phyloP scores from a whole-genome alignment of 2,113 vertebrate genomes.

The Odontophorus gujanensis region DNA sequence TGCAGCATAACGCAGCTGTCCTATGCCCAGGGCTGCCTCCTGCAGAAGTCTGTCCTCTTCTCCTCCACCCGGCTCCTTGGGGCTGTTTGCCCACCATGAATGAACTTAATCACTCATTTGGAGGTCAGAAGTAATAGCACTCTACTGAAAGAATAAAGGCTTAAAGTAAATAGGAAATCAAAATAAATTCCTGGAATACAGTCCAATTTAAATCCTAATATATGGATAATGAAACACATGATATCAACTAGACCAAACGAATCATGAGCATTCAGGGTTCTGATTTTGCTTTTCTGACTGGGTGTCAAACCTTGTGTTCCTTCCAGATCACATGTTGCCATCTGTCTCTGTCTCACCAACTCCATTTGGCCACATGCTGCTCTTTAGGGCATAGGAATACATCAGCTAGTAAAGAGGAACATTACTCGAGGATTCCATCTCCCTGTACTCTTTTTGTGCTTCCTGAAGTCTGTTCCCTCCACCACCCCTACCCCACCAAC shows the following conservation, averaged over 20 bases:
- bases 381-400: background rate
- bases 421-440: background rate
- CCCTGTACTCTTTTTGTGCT: background rate
- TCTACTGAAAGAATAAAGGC: background rate
- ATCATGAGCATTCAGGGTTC: background rate
- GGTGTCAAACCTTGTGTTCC: constrained; percentile 39
- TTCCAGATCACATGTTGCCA: constrained; percentile 65
- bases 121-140: background rate
- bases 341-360: constrained; percentile 55
- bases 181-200: background rate
- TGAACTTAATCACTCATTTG: background rate
- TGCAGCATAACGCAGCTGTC: background rate
- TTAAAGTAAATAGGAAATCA: background rate
- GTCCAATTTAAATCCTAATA: background rate
- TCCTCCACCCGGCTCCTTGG: background rate
- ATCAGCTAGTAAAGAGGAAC: background rate
- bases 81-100: background rate
- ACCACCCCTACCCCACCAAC: background rate
- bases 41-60: background rate
- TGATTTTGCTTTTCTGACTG: constrained; percentile 22
- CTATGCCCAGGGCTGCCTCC: background rate
- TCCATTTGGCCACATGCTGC: background rate
- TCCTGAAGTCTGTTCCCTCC: background rate
- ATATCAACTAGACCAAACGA: background rate
- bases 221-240: background rate